phyloP scores from a whole-genome alignment of 2,797 vertebrate genomes.

The Zenarchopterus dispar region DNA sequence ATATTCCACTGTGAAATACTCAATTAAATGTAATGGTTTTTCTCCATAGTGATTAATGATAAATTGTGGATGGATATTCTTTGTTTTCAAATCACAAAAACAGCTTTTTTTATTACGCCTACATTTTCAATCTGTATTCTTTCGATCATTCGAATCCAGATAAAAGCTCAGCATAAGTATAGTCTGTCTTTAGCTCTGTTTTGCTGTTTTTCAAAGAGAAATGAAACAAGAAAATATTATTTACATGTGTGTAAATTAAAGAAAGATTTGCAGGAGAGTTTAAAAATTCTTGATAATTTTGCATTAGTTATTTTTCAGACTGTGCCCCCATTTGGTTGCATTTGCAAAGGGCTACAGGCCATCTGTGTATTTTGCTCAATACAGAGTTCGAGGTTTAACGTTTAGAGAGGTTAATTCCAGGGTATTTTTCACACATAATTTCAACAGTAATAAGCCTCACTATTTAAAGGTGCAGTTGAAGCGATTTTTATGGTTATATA shows the following conservation, averaged over 20 bases:
- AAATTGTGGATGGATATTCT: slow-evolving; percentile 37
- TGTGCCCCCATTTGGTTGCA: slow-evolving; percentile 34
- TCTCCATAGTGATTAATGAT: slow-evolving; percentile 39
- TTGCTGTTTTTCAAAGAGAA: slow-evolving; percentile 4
- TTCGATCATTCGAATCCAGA: slow-evolving; percentile 1
- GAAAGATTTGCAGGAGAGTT: slow-evolving; percentile 8
- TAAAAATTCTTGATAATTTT: slow-evolving; percentile 4
- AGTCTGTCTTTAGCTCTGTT: background rate
- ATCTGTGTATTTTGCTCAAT: slow-evolving; percentile 44
- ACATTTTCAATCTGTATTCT: slow-evolving; percentile 6
- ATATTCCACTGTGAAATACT: slow-evolving; percentile 35
- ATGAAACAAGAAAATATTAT: background rate
- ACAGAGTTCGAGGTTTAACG: slow-evolving; percentile 30
- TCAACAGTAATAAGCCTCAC: slow-evolving; percentile 48
- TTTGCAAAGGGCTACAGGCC: slow-evolving; percentile 16
- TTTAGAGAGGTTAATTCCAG: slow-evolving; percentile 45
- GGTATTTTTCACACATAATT: slow-evolving; percentile 48
- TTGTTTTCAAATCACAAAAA: slow-evolving; percentile 3
- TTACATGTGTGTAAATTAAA: background rate
- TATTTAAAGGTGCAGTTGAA: slow-evolving; percentile 45
- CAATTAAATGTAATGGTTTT: slow-evolving; percentile 39
- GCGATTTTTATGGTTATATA: slow-evolving; percentile 43
- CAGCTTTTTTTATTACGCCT: slow-evolving; percentile 13
- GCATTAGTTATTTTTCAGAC: slow-evolving; percentile 13
- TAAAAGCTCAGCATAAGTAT: too few relatives aligned